Evolutionary conservation across 2,797 vertebrate genomes (phyloP).

Genomic region (Anas bernieri): DNA sequence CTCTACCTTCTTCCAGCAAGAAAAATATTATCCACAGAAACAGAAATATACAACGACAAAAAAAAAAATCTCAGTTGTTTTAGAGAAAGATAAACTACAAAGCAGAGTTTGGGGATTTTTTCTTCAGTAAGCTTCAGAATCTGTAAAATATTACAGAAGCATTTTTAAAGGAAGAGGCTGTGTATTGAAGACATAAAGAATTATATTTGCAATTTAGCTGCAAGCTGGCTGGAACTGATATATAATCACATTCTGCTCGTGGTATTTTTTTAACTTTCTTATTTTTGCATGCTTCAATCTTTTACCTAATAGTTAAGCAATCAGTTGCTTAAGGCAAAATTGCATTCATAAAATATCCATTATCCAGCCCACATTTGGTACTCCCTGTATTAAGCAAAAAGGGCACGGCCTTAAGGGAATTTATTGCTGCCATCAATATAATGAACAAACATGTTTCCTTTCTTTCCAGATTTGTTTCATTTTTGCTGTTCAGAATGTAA

Average conservation of each 20-base stretch:
- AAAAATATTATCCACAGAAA: slow-evolving; percentile 60
- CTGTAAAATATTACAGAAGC: background rate
- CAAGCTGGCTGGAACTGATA: background rate
- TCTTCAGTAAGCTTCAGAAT: background rate
- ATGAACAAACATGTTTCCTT: slow-evolving; percentile 10
- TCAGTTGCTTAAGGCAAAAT: slow-evolving; percentile 4
- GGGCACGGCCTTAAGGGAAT: background rate
- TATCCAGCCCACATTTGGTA: background rate
- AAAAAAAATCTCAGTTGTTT: background rate
- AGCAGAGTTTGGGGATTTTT: background rate
- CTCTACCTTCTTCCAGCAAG: slow-evolving; percentile 77
- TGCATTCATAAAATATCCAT: slow-evolving; percentile 32
- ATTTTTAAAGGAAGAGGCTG: background rate
- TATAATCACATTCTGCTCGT: background rate
- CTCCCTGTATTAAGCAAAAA: background rate
- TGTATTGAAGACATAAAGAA: background rate
- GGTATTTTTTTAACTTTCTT: background rate
- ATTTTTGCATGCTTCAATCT: background rate
- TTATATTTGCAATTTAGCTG: background rate
- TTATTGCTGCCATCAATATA: slow-evolving; percentile 25
- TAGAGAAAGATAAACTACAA: slow-evolving; percentile 28
- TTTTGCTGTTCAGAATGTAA: background rate
- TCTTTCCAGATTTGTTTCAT: background rate
- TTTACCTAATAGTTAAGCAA: slow-evolving; percentile 22
- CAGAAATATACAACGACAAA: slow-evolving; percentile 51